Evolutionary conservation across 2,797 vertebrate genomes (phyloP), one percentile per base, ranked within the genome.

Genomic region (Sebastes taczanowskii): DNA sequence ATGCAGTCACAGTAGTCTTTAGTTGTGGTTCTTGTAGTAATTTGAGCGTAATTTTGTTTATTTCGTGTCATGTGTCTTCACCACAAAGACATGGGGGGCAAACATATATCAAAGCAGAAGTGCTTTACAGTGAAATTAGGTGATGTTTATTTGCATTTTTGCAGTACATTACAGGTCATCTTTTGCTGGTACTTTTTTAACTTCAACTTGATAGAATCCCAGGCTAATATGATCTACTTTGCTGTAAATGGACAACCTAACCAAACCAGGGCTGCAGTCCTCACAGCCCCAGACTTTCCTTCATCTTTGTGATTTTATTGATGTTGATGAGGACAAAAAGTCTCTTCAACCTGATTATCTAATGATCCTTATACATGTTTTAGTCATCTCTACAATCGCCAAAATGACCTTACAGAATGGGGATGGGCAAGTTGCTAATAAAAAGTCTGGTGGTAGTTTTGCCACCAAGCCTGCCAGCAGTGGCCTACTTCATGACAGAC

Each of bases 11-110:
- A 20, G 4, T 6, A 34, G 53, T 60, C 29, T 67, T 23, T 23
- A 61, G 77, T 34, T 77, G 67, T 67, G 66, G 80, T 80, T 88
- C 85, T 82, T 63, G 11, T 73, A 35, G 80, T 88, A 85, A 91
- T 84, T 68, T 75, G 61, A 89, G 71, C 56, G 42, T 71, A 62
- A 81, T 84, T 87, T 86, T 82, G 86, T 77, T 81, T 42, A 78
- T 53, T 23, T 42, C 42, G 58, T 46, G 59, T 49, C 81, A 3
- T 49, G 16, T 49, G 74, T 84, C 83, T 86, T 71, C 64, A 77
- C 74, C 60, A 27, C 25, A 13, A 62, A 49, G 52, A 72, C 25
- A 11, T 25, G 38, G 66, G 66, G 14, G 76, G 58, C 52, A 81
- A 72, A 79, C 46, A 78, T 69, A 80, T 81, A 67, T 84, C 80